phyloP scores from a whole-genome alignment of 2,888 invertebrate genomes.

The Mythimna vitellina region DNA sequence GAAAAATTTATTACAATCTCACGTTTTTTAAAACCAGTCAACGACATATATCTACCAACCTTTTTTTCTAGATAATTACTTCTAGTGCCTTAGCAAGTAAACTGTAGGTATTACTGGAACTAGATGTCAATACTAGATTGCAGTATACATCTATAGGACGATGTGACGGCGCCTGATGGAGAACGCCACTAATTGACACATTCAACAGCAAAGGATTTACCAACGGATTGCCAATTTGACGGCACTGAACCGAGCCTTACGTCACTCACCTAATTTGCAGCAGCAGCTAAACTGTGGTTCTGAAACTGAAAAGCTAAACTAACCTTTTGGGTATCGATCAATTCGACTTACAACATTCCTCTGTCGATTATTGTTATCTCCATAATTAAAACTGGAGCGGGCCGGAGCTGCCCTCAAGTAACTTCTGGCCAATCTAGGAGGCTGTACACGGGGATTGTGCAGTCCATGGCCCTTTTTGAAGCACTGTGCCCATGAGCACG shows the following conservation, averaged over 20 bases:
- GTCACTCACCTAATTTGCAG: constrained; percentile 12
- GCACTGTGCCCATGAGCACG: no score
- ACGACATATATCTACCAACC: no score
- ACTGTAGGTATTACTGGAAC: not conserved
- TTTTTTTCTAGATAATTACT: no score
- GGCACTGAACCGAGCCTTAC: not conserved
- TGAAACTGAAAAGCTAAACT: not conserved
- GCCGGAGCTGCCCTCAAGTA: no score
- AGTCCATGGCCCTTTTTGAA: no score
- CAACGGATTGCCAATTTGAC: constrained; percentile 18
- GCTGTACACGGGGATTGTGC: no score
- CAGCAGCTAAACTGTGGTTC: not conserved
- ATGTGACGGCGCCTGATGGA: not conserved
- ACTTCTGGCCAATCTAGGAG: no score
- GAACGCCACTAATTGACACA: constrained; percentile 24
- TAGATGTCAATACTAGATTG: constrained; percentile 2
- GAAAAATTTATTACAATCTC: no score
- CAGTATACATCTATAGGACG: not conserved
- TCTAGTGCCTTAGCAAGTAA: not conserved
- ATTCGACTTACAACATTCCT: not conserved
- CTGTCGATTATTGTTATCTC: no score
- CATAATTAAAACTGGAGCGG: no score
- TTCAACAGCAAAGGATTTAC: constrained; percentile 28
- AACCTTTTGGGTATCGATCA: not conserved
- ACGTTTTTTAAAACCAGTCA: no score